Evolutionary conservation across 2,888 invertebrate species (phyloP), one percentile per base, ranked within the genome.

Genomic region (Nomada fucata): DNA sequence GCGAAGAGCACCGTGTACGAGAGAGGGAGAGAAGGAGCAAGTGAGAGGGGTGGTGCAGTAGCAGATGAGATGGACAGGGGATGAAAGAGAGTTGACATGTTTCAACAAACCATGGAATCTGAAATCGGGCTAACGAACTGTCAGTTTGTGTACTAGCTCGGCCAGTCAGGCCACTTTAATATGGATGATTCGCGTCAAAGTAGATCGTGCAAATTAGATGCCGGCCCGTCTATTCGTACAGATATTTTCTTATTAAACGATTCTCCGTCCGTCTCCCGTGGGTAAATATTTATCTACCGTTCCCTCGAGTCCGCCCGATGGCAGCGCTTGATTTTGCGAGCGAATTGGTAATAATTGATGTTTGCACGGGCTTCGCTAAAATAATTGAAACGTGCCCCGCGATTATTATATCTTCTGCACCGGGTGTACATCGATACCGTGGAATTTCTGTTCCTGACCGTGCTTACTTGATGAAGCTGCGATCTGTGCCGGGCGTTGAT

Each of bases 41-140:
- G 26, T 2, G 55, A 11, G 18, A 42, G 47, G 42, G 18, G 50
- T 23, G 23, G 52, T 29, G 59, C 4, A 3, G 15, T 47, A 47
- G 15, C 13, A 47, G 47, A 47, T 23, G 36, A 15, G 73, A 53
- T 44, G n/a, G 44, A 20, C 3, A 15, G 36, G 55, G 42, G 18
- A 23, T 23, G 42, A 36, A 60, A 9, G 60, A 50, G 64, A 26
- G 2, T 23, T 11, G n/a, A 15, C 20, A 44, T 13, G 36, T 36
- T 44, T 63, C 26, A 50, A 10, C 59, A 29, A n/a, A 1, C 18
- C 11, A 55, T 29, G 76, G 55, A 60, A 72, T 26, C 69, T 42
- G 63, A 76, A 68, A 69, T 70, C 67, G 52, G 29, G 72, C 84
- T 72, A 68, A 79, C 74, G 76, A 80, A 86, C 79, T 70, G 68